Evolutionary conservation across 2,797 vertebrate genomes (phyloP).

Genomic region (Delichon dasypus): DNA sequence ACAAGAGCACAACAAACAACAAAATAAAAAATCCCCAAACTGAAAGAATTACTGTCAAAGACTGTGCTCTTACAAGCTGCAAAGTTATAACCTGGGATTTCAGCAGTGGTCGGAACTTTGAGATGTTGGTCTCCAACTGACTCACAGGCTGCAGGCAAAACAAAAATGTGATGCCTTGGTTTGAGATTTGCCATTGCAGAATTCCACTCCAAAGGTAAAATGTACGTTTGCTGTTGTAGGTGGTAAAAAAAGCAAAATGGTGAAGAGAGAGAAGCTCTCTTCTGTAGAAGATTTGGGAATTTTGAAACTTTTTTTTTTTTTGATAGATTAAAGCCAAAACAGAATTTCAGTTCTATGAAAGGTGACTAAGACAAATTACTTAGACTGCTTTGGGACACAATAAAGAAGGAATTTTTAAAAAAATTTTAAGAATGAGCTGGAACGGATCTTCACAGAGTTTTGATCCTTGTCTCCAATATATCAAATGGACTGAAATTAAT

Average conservation of each 20-base stretch:
- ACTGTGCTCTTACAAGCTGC: neutral
- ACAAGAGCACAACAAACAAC: neutral
- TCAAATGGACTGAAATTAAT: neutral
- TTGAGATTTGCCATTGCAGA: neutral
- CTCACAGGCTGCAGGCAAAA: neutral
- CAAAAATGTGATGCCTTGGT: neutral
- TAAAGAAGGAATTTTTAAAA: fast-evolving
- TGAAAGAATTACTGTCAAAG: slow-evolving; percentile 16
- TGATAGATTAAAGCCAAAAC: neutral
- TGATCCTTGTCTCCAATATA: neutral
- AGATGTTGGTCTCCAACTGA: neutral
- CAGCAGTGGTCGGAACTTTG: fast-evolving
- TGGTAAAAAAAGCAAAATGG: neutral
- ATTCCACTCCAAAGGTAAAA: neutral
- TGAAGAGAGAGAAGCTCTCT: neutral
- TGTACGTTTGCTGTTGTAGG: fast-evolving
- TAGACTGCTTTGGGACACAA: neutral
- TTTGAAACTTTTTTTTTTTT: neutral
- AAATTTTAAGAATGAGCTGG: neutral
- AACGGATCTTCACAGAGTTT: neutral
- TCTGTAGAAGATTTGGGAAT: neutral
- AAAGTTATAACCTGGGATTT: neutral
- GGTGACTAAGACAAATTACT: neutral
- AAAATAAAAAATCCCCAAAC: neutral
- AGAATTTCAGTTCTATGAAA: neutral